phyloP scores from a whole-genome alignment of 2,888 invertebrate genomes.

The Temnothorax ravouxi region DNA sequence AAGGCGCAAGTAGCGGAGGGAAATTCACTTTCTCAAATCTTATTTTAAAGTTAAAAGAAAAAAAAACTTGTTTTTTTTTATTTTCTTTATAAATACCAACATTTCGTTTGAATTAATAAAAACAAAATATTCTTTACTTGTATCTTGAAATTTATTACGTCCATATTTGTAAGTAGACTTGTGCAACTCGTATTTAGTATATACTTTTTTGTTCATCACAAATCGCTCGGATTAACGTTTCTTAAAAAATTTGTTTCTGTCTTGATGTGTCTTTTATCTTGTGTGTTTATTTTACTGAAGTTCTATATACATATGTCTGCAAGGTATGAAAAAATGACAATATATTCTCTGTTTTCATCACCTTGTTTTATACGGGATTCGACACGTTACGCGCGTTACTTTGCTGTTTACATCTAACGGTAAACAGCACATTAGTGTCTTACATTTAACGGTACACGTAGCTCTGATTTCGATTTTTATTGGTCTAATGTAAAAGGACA shows the following conservation, averaged over 20 bases:
- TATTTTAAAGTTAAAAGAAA: not conserved
- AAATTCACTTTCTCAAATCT: not conserved
- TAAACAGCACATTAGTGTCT: not conserved
- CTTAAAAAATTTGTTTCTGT: not conserved
- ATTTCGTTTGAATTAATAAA: not conserved
- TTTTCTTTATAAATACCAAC: not conserved
- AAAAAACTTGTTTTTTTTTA: not conserved
- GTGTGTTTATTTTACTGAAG: not conserved
- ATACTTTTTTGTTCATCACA: not conserved
- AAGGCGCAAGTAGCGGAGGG: not conserved
- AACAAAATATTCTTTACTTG: not conserved
- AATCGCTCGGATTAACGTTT: not conserved
- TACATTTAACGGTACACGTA: slow-evolving; percentile 30
- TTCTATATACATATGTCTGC: not conserved
- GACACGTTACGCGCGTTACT: not conserved
- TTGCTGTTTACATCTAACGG: slow-evolving; percentile 31
- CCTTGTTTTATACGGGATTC: not conserved
- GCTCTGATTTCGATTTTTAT: slow-evolving; percentile 38
- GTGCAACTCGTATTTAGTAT: not conserved
- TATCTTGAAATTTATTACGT: not conserved
- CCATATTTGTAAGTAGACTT: not conserved
- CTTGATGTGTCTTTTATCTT: not conserved
- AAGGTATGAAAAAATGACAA: not conserved
- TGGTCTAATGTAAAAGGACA: slow-evolving; percentile 6
- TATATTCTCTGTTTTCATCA: not conserved